Base-by-base conservation (phyloP, 2,797 vertebrate species). In the Stomatorhinus walkeri region DNA sequence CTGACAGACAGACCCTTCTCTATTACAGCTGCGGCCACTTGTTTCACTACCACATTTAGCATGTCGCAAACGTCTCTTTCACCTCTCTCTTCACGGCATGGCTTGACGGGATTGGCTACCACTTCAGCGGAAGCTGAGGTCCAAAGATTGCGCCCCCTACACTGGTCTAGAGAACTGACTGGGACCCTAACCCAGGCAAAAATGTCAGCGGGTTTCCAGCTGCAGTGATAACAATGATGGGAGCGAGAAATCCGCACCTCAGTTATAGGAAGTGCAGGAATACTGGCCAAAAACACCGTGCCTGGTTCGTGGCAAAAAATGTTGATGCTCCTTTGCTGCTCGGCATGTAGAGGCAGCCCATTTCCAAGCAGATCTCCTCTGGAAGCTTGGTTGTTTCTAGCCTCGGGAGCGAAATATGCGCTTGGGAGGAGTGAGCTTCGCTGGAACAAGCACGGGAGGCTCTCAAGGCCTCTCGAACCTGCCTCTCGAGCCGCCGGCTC, bases 1-100 rank as follows among this genome's bases (percentile, higher is more conserved):
- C 6, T 46, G 19, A 81, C 36, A 81, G 16, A 81, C 76, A 81
- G 19, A n/a, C 40, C 76, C 40, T 81, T 81, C 40, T 81, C 19
- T 8, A 81, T 81, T 46, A 81, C 6, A 79, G 40, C 76, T 81
- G 76, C n/a, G 76, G 76, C 76, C 76, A 81, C 76, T n/a, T 79
- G 36, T 79, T n/a, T 19, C 76, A 46, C 24, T 12, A 64, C 24
- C 24, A 64, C 61, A 28, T 28, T 28, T 64, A 64, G 61, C 61
- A 64, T 1, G 3, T 64, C 1, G 61, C 61, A 72, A 72, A 28
- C 1, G 14, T 22, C 59, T 9, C 59, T n/a, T 64, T 40, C 64
- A 36, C 64, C 36, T 46, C 72, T n/a, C 16, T n/a, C 72, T n/a
- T 79, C 76, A 46, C 7, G 1, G 4, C 28, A 12, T 1, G 4